phyloP scores from a whole-genome alignment of 1,140 invertebrate species.

The Microplitis demolitor region DNA sequence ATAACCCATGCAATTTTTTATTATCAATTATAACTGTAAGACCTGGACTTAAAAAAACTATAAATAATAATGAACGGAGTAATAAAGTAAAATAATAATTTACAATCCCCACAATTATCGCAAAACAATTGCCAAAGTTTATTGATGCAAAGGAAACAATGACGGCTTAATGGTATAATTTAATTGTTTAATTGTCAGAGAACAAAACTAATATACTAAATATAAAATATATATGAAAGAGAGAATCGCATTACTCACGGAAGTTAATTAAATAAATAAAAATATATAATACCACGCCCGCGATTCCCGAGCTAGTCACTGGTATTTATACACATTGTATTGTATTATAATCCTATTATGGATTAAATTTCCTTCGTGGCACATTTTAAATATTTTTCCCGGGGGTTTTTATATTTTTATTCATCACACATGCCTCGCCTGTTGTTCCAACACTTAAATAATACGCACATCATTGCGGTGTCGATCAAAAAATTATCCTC shows the following conservation, averaged over 20 bases:
- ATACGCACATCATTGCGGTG: constrained; percentile 1
- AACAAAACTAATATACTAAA: not conserved
- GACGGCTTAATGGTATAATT: not conserved
- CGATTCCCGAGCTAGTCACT: not conserved
- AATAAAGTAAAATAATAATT: not conserved
- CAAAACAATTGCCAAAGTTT: not conserved
- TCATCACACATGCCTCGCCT: not conserved
- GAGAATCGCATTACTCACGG: not conserved
- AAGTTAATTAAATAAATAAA: not conserved
- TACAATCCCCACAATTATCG: not conserved
- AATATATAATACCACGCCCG: constrained; percentile 27
- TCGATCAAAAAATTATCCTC: no score
- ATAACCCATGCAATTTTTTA: constrained; percentile 33
- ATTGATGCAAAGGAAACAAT: constrained; percentile 1
- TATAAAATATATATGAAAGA: not conserved
- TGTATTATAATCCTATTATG: constrained; percentile 37
- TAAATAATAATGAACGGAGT: no score
- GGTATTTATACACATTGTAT: constrained; percentile 5
- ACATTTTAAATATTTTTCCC: constrained; percentile 3
- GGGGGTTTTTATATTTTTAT: constrained; percentile 27
- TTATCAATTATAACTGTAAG: not conserved
- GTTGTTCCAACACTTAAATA: not conserved
- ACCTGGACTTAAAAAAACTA: no score
- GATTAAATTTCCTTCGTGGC: constrained; percentile 26
- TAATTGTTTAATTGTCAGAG: not conserved